Evolutionary conservation across 2,888 invertebrate genomes (phyloP).

Genomic region (Polyommatus iphigenia): DNA sequence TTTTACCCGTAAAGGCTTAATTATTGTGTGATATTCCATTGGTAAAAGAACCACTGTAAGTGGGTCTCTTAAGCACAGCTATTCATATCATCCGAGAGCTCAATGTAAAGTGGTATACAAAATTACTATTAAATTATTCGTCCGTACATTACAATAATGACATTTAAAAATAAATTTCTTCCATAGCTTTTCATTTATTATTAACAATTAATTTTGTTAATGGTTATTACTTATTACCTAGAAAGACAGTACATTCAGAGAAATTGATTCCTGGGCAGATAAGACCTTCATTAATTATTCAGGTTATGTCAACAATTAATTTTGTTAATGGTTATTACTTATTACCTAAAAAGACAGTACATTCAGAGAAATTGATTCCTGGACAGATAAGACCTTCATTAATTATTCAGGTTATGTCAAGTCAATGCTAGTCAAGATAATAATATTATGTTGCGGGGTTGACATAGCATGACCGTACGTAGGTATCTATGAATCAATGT

Average conservation of each 20-base stretch:
- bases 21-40: slow-evolving; percentile 12
- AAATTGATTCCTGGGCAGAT: too few relatives aligned
- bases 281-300: background rate
- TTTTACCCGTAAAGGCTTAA: background rate
- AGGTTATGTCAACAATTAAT: background rate
- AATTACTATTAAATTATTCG: slow-evolving; percentile 22
- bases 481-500: too few relatives aligned
- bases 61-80: background rate
- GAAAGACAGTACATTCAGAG: too few relatives aligned
- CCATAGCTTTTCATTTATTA: background rate
- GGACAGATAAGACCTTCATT: too few relatives aligned
- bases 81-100: background rate
- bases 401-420: background rate
- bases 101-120: background rate
- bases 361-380: too few relatives aligned
- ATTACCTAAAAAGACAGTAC: background rate
- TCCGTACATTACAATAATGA: slow-evolving; percentile 2
- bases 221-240: background rate
- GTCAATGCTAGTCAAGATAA: too few relatives aligned
- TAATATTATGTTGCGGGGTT: too few relatives aligned
- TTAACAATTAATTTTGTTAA: background rate
- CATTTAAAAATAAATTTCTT: slow-evolving; percentile 2
- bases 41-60: background rate
- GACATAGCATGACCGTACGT: too few relatives aligned
- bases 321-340: background rate